Evolutionary conservation across 2,797 vertebrate species (phyloP).

Genomic region (Enteromius unitaeniatus): DNA sequence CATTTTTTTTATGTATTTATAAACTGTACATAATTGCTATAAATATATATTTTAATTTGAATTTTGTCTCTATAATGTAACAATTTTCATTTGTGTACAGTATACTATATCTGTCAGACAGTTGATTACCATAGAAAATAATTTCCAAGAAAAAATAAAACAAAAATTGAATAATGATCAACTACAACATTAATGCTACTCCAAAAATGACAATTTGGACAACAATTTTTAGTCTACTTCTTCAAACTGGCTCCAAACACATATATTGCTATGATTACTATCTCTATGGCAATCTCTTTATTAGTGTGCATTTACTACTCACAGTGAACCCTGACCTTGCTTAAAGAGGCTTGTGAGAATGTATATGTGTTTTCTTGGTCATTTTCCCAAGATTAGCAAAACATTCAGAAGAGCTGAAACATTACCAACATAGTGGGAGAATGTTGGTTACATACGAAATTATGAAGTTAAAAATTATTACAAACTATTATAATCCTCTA

Average conservation of each 20-base stretch:
- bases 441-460: neutral
- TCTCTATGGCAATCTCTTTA: neutral
- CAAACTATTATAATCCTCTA: conserved; percentile 4
- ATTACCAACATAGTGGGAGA: neutral
- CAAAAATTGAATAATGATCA: neutral
- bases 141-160: neutral
- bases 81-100: no score
- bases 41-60: no score
- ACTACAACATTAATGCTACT: neutral
- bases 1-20: no score
- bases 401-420: neutral
- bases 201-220: neutral
- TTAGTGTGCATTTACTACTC: neutral
- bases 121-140: neutral
- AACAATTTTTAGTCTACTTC: neutral
- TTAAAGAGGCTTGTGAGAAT: neutral
- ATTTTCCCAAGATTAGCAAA: neutral
- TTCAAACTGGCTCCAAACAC: neutral
- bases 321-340: neutral
- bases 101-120: no score
- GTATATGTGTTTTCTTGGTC: neutral
- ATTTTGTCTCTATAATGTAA: no score
- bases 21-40: no score
- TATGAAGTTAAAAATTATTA: neutral
- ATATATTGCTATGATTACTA: neutral